These are phyloP conservation scores for Dolichopus griseipennis DNA, from an alignment of 2,888 invertebrate genomes.

Conservation along the genomic window DNA sequence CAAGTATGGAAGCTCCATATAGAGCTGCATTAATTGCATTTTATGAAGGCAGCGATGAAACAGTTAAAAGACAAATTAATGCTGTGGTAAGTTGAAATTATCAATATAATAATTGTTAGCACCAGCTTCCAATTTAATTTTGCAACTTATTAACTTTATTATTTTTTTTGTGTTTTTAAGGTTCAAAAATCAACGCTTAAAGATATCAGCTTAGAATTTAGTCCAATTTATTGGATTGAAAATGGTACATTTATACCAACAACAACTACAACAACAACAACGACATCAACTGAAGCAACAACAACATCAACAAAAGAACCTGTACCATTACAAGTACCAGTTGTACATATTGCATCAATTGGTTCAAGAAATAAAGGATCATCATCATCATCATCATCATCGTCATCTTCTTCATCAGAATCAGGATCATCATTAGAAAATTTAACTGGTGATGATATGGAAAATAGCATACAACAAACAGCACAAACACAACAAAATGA, in stretches of 20 bases:
- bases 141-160: background rate
- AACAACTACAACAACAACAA: slow-evolving; percentile 56
- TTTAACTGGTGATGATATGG: background rate
- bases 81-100: slow-evolving; percentile 32
- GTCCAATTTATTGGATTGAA: slow-evolving; percentile 65
- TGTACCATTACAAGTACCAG: slow-evolving; percentile 33
- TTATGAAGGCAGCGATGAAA: slow-evolving; percentile 37
- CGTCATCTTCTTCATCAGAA: background rate
- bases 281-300: slow-evolving; percentile 49
- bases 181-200: slow-evolving; percentile 54
- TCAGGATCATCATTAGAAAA: background rate
- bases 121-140: background rate
- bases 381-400: slow-evolving; percentile 7
- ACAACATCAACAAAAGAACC: slow-evolving; percentile 48
- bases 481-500: background rate
- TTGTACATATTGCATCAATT: background rate
- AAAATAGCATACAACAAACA: background rate
- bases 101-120: background rate
- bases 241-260: slow-evolving; percentile 73
- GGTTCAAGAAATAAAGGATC: slow-evolving; percentile 1
- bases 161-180: slow-evolving; percentile 23
- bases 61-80: slow-evolving; percentile 36
- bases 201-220: slow-evolving; percentile 62
- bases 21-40: slow-evolving; percentile 59
- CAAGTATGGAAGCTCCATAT: slow-evolving; percentile 66